phyloP scores from a whole-genome alignment of 2,797 vertebrate genomes.

The Bradypodion ventrale region DNA sequence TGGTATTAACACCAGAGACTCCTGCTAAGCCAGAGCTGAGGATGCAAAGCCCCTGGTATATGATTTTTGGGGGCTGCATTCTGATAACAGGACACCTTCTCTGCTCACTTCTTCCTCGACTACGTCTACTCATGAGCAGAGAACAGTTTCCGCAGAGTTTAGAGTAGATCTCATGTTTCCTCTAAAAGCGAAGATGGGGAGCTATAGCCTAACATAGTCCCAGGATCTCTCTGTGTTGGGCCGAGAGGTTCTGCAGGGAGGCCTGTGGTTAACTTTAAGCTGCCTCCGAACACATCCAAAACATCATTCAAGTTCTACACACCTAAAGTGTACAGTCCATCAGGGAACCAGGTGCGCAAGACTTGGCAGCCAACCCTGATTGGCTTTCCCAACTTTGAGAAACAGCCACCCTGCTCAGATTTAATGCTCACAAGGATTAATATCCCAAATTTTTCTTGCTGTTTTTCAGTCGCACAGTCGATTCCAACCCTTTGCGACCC shows the following conservation, averaged over 20 bases:
- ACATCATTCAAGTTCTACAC: background rate
- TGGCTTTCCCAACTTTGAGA: background rate
- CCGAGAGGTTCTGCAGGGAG: too few relatives aligned
- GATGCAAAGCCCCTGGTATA: background rate
- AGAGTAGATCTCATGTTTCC: background rate
- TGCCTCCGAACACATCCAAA: background rate
- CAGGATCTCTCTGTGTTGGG: too few relatives aligned
- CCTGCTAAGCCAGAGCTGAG: background rate
- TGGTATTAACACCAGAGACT: conserved; percentile 3
- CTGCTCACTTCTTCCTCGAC: background rate
- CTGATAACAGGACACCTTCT: background rate
- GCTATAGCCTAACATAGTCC: too few relatives aligned
- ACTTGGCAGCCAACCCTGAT: background rate
- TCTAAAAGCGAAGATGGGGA: background rate
- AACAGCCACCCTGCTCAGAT: background rate
- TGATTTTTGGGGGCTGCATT: background rate
- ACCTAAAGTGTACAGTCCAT: background rate
- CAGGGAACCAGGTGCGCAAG: background rate
- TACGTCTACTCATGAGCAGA: background rate
- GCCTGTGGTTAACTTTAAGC: too few relatives aligned
- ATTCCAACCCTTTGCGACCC: too few relatives aligned
- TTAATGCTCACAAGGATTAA: background rate
- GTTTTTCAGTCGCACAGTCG: too few relatives aligned
- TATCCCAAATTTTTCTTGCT: too few relatives aligned
- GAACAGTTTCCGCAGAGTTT: background rate